phyloP scores from a whole-genome alignment of 2,888 invertebrate species.

The Petrolisthes cinctipes region DNA sequence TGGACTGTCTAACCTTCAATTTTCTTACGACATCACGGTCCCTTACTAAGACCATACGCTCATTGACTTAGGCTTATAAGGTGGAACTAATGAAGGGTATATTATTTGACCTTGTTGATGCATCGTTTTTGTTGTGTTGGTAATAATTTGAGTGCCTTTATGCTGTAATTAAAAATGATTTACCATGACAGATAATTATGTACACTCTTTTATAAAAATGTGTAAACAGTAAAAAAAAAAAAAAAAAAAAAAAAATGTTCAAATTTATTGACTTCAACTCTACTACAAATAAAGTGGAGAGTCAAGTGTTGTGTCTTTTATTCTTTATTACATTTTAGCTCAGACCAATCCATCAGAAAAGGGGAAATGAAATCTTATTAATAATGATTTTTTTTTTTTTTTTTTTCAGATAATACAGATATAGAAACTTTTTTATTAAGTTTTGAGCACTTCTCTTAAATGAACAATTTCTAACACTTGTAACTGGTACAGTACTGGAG shows the following conservation, averaged over 20 bases:
- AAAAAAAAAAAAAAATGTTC: neutral
- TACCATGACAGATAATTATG: conserved; percentile 27
- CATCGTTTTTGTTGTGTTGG: conserved; percentile 49
- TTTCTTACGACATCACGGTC: too few relatives aligned
- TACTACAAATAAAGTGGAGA: conserved; percentile 21
- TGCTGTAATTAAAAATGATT: conserved; percentile 45
- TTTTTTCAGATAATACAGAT: too few relatives aligned
- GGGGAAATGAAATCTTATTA: too few relatives aligned
- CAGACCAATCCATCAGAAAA: conserved; percentile 32
- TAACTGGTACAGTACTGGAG: too few relatives aligned
- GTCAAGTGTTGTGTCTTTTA: conserved; percentile 25
- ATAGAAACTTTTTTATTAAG: too few relatives aligned
- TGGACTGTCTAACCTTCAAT: too few relatives aligned
- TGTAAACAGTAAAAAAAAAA: neutral
- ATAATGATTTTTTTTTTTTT: neutral
- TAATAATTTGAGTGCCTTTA: conserved; percentile 61
- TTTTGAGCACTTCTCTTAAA: too few relatives aligned
- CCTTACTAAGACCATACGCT: conserved; percentile 16
- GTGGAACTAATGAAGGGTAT: conserved; percentile 49
- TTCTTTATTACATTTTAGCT: conserved; percentile 24
- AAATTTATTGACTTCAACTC: conserved; percentile 19
- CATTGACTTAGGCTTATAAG: conserved; percentile 39
- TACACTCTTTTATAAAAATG: conserved; percentile 37
- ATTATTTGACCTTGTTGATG: conserved; percentile 42
- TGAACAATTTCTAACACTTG: too few relatives aligned